These are phyloP conservation scores for Anoplophora glabripennis DNA, from an alignment of 1,140 invertebrate species.

Conservation along the genomic window DNA sequence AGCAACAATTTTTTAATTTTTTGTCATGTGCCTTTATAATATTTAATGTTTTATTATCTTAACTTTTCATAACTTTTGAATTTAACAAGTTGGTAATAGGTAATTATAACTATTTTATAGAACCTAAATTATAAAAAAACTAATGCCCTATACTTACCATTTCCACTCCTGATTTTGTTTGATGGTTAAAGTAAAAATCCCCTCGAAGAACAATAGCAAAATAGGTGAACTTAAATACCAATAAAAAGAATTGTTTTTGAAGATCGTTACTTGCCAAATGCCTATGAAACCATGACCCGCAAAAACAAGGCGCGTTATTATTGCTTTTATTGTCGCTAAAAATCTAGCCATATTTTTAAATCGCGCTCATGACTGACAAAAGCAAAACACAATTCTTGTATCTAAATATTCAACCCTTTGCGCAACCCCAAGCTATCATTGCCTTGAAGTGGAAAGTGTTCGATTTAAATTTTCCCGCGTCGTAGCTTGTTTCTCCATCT, in stretches of 20 bases:
- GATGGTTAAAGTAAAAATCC: slow-evolving; percentile 79
- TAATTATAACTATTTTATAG: not conserved
- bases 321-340: slow-evolving; percentile 75
- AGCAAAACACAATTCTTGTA: not conserved
- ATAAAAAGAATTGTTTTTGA: slow-evolving; percentile 68
- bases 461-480: too few species aligned
- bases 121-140: slow-evolving; percentile 7
- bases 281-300: slow-evolving; percentile 74
- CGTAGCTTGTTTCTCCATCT: too few species aligned
- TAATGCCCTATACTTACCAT: slow-evolving; percentile 60
- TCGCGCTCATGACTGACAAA: not conserved
- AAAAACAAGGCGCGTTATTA: slow-evolving; percentile 76
- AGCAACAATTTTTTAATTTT: too few species aligned
- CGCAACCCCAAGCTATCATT: not conserved
- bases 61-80: too few species aligned
- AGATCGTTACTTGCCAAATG: slow-evolving; percentile 76
- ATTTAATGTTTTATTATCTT: too few species aligned
- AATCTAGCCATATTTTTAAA: slow-evolving; percentile 61
- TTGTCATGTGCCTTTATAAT: too few species aligned
- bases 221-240: slow-evolving; percentile 77
- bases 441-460: too few species aligned
- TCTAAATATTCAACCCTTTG: not conserved
- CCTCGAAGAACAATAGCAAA: slow-evolving; percentile 72
- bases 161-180: slow-evolving; percentile 85
- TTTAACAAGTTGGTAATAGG: too few species aligned